Conservation (phyloP, 2,888 invertebrate genomes). For the Sympetrum striolatum region DNA sequence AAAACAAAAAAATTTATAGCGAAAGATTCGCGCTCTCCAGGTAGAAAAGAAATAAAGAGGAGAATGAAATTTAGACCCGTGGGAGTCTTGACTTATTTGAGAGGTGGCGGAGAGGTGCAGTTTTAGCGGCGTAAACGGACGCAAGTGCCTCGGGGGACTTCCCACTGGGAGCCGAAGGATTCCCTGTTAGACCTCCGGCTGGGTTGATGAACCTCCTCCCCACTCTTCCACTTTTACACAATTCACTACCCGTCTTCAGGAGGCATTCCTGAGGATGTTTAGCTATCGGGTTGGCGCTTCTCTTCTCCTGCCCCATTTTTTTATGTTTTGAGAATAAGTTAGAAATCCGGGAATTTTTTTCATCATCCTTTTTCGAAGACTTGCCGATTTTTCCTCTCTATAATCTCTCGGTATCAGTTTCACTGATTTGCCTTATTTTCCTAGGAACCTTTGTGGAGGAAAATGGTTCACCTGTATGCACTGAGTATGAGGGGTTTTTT, state of each 20-base stretch:
- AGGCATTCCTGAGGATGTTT: constrained; percentile 7
- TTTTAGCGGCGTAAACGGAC: neutral
- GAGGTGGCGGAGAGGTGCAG: neutral
- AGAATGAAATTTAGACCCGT: neutral
- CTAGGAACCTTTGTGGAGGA: too few species aligned
- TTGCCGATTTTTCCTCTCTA: neutral
- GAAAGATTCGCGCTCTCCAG: too few species aligned
- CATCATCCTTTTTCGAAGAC: neutral
- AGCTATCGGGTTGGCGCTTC: neutral
- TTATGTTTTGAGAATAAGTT: neutral
- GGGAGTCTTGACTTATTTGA: neutral
- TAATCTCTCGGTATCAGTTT: too few species aligned
- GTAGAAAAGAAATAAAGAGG: too few species aligned
- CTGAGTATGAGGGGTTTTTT: too few species aligned
- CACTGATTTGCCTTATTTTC: too few species aligned
- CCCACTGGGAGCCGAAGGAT: neutral
- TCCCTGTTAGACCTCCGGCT: neutral
- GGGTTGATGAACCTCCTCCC: constrained; percentile 5
- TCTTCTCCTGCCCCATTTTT: neutral
- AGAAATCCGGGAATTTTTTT: neutral
- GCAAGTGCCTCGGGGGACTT: neutral
- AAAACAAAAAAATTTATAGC: too few species aligned
- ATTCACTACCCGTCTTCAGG: neutral
- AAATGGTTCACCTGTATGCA: too few species aligned
- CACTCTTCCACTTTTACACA: neutral